Conservation (phyloP, 2,113 vertebrate species). For the Indri indri region DNA sequence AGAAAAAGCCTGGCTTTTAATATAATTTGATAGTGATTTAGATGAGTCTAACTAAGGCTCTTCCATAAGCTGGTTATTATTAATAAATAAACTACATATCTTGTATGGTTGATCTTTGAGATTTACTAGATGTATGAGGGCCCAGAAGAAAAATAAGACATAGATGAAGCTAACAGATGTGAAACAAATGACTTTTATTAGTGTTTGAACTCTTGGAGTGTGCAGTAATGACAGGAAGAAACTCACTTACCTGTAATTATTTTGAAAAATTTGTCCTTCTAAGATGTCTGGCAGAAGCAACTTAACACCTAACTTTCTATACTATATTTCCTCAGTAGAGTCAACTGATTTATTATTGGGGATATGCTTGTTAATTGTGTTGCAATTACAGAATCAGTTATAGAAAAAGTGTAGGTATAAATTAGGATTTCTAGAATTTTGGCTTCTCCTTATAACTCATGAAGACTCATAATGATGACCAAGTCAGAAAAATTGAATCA, state of each 20-base stretch:
- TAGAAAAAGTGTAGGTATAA: background rate
- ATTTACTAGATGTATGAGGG: background rate
- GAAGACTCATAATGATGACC: background rate
- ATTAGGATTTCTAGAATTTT: slow-evolving; percentile 8
- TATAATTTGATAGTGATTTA: background rate
- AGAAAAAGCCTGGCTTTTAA: background rate
- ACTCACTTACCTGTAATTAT: background rate
- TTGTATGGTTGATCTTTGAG: background rate
- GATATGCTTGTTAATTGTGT: background rate
- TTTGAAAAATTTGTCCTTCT: background rate
- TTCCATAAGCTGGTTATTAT: background rate
- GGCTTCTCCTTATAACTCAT: background rate
- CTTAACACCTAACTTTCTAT: background rate
- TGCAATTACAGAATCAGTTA: background rate
- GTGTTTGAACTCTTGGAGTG: background rate
- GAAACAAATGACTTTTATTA: background rate
- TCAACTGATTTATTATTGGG: background rate
- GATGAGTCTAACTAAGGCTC: background rate
- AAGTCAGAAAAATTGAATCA: background rate
- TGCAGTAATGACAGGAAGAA: background rate
- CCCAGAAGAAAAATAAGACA: background rate
- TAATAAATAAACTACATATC: background rate
- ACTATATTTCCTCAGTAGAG: background rate
- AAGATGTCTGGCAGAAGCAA: background rate
- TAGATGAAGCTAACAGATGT: background rate